Evolutionary conservation across 2,797 vertebrate genomes (phyloP).

Genomic region (Poecilia velifera): DNA sequence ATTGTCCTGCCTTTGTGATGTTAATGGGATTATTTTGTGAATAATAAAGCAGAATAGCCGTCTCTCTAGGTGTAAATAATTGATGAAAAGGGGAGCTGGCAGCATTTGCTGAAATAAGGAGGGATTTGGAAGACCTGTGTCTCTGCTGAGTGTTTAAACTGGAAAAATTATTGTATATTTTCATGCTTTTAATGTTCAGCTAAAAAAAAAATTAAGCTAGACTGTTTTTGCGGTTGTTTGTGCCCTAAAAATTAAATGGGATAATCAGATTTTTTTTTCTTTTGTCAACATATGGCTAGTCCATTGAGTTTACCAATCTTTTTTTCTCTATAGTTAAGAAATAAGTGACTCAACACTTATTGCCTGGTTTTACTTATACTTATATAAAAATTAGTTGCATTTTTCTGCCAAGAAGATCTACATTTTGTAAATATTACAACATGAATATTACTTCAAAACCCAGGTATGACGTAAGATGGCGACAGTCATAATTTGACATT

Average conservation of each 20-base stretch:
- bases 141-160: background rate
- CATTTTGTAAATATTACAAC: background rate
- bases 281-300: background rate
- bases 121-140: conserved; percentile 10
- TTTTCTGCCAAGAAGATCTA: background rate
- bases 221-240: background rate
- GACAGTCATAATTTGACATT: background rate
- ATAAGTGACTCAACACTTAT: background rate
- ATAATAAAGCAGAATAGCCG: background rate
- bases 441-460: background rate
- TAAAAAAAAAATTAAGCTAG: background rate
- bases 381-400: background rate
- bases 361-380: background rate
- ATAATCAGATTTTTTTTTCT: background rate
- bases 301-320: too few species aligned
- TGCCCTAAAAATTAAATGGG: background rate
- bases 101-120: conserved; percentile 18
- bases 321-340: background rate
- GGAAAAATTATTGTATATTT: background rate
- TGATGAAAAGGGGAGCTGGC: conserved; percentile 17
- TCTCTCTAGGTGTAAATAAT: conserved; percentile 41
- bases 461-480: background rate
- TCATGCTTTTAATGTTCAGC: background rate
- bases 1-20: background rate
- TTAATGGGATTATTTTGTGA: background rate